Evolutionary conservation across 2,888 invertebrate genomes (phyloP).

Genomic region (Ypsolopha scabrella): DNA sequence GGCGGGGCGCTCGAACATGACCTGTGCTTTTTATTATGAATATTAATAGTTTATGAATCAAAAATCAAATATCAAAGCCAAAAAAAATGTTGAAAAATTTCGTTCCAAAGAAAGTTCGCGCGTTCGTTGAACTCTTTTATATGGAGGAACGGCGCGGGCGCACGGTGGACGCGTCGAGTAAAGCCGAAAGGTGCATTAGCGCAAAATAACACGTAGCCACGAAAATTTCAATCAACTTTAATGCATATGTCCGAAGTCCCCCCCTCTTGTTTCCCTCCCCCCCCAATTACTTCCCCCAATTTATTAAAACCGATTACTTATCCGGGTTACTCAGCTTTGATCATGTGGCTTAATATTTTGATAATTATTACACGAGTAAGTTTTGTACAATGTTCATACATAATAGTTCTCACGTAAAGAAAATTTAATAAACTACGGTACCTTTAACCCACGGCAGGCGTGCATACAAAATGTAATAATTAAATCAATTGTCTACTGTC

Average conservation of each 20-base stretch:
- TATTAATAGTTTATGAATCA: too few relatives aligned
- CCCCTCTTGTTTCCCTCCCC: slow-evolving; percentile 7
- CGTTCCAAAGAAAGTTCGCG: slow-evolving; percentile 3
- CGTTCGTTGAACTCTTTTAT: slow-evolving; percentile 30
- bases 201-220: slow-evolving; percentile 54
- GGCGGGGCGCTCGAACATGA: neutral
- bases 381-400: too few relatives aligned
- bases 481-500: too few relatives aligned
- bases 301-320: slow-evolving; percentile 26
- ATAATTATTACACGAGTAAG: too few relatives aligned
- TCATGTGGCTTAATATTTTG: neutral
- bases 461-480: too few relatives aligned
- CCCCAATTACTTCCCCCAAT: slow-evolving; percentile 8
- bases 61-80: neutral
- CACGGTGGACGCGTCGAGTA: slow-evolving; percentile 14
- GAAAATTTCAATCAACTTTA: slow-evolving; percentile 62
- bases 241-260: slow-evolving; percentile 41
- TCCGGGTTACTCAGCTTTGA: neutral
- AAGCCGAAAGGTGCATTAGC: slow-evolving; percentile 40
- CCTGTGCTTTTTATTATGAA: neutral
- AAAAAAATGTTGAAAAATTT: neutral
- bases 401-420: too few relatives aligned
- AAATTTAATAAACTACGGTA: too few relatives aligned
- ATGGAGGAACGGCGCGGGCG: slow-evolving; percentile 19
- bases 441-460: too few relatives aligned